These are phyloP conservation scores for Strigops habroptila DNA, from an alignment of 2,113 vertebrate species.

Conservation along the genomic window DNA sequence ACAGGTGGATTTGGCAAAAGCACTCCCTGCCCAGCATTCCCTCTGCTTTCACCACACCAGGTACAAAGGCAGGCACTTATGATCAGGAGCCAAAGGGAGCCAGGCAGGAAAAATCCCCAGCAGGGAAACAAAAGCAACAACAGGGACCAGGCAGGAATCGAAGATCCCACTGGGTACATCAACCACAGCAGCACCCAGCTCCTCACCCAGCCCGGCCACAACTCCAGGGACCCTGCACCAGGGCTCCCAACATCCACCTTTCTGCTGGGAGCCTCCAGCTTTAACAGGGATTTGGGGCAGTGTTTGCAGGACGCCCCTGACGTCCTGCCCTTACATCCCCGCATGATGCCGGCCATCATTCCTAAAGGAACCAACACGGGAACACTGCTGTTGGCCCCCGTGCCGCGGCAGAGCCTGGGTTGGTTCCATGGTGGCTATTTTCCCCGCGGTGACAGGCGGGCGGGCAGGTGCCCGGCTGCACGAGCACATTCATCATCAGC, in stretches of 20 bases:
- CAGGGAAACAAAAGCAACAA: neutral
- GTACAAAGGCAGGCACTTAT: rapidly evolving
- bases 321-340: rapidly evolving
- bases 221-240: neutral
- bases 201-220: neutral
- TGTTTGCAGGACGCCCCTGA: neutral
- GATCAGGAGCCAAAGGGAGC: neutral
- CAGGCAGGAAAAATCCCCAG: neutral
- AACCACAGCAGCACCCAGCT: neutral
- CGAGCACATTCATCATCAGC: neutral
- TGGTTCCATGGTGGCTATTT: neutral
- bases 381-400: neutral
- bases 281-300: neutral
- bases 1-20: neutral
- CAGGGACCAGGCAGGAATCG: neutral
- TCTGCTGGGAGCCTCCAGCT: neutral
- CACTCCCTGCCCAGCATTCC: neutral
- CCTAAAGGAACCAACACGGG: neutral
- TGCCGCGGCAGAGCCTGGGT: neutral
- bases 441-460: neutral
- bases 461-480: neutral
- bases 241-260: neutral
- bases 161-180: neutral
- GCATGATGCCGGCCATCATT: neutral
- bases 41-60: neutral